Evolutionary conservation across 1,140 invertebrate species (phyloP).

Genomic region (Lerema accius): DNA sequence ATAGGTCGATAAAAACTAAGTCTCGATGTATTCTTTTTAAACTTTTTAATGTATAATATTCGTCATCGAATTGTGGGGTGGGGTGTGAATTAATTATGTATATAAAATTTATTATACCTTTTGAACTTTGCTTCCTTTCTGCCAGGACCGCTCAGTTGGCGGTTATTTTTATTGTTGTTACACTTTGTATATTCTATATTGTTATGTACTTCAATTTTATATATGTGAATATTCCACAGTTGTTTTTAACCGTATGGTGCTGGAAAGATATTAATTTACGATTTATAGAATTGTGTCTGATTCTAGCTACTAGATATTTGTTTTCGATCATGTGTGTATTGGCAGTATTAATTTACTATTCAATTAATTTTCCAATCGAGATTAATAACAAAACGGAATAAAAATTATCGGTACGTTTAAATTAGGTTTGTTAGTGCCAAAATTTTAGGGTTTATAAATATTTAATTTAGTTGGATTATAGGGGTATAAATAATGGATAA

Average conservation of each 20-base stretch:
- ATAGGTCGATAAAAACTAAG: slow-evolving; percentile 46
- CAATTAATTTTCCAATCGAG: slow-evolving; percentile 41
- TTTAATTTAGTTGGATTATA: slow-evolving; percentile 74
- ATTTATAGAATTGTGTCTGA: no score
- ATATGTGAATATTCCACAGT: not conserved
- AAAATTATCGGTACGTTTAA: slow-evolving; percentile 62
- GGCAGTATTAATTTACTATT: slow-evolving; percentile 28
- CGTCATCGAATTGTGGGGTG: slow-evolving; percentile 36
- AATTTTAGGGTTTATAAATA: slow-evolving; percentile 70
- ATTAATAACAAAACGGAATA: slow-evolving; percentile 42
- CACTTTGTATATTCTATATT: not conserved
- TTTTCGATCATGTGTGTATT: no score
- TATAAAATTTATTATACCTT: slow-evolving; percentile 5
- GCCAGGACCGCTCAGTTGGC: not conserved
- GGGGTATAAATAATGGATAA: slow-evolving; percentile 69
- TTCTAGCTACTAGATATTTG: no score
- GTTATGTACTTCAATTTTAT: not conserved
- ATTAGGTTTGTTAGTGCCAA: slow-evolving; percentile 81
- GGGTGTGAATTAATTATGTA: slow-evolving; percentile 6
- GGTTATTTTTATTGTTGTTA: slow-evolving; percentile 18
- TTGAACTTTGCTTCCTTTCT: slow-evolving; percentile 21
- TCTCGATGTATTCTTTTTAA: slow-evolving; percentile 58
- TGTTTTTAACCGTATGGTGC: not conserved
- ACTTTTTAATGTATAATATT: slow-evolving; percentile 39
- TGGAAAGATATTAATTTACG: not conserved